Base-by-base conservation (phyloP, 2,113 vertebrate genomes). In the Thunnus thynnus region DNA sequence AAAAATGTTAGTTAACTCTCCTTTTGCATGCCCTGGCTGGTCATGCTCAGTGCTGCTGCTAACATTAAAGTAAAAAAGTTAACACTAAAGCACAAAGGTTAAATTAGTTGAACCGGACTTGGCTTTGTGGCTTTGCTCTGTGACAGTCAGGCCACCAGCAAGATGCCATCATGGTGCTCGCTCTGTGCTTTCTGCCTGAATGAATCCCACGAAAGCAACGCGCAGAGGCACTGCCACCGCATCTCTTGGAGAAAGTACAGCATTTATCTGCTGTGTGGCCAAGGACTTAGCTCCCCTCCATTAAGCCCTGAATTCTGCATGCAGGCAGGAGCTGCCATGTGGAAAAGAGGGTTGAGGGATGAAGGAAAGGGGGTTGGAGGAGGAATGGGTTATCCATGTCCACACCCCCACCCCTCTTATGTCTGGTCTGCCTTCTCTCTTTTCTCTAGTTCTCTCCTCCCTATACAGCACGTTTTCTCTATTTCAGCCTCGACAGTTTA, bases 221-320 rank as follows among this genome's bases (percentile, higher is more conserved):
- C 20, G 12, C 64, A 60, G 13, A 64, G 64, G 51, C 65, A 58
- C 30, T 0, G 20, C 80, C 70, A 55, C 18, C 5, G 9, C 65
- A 84, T 88, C 77, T 77, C 62, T 62, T 41, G 57, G 72, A 86
- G 73, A 76, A 83, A 86, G 81, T 75, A 72, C 80, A 83, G 86
- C 81, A 77, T 92, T 90, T 93, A 86, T 90, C 67, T 58, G 50
- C 86, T 88, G 73, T 87, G 85, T 86, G 72, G 83, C 88, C 89
- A 86, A 84, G 82, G 93, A 93, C 82, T 92, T 90, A 91, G 86
- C 90, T 93, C 83, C 84, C 84, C 92, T 92, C 91, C 90, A 94
- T 94, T 94, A 95, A 89, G 83, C 87, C 78, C 82, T 91, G 86
- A 89, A 91, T 91, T 92, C 87, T 90, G 80, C 80, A 93, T 90